A percentile compares a stretch with the other conserved stretches of the same genome.
phyloP scores from a whole-genome alignment of 2,797 vertebrate species.

The Psittacula derbiana region DNA sequence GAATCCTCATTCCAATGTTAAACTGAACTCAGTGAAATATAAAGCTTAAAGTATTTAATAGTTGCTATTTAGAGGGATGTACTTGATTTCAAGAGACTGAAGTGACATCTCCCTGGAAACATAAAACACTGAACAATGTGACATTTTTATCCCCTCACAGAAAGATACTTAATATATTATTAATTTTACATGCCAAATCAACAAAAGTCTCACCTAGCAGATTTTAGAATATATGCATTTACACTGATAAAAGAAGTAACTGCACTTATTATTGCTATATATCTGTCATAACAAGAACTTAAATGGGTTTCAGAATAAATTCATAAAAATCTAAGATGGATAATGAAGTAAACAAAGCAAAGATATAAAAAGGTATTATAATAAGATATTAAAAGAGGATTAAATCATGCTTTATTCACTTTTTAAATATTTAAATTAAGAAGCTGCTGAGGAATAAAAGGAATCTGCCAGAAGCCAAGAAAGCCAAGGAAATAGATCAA shows the following conservation, averaged over 20 bases:
- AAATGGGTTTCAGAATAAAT: neutral
- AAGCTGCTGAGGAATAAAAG: neutral
- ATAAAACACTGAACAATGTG: conserved; percentile 3
- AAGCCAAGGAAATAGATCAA: neutral
- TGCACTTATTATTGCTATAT: neutral
- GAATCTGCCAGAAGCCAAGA: neutral
- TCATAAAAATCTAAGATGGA: neutral
- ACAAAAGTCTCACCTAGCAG: neutral
- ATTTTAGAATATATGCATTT: neutral
- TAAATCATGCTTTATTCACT: neutral
- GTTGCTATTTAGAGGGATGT: conserved; percentile 28
- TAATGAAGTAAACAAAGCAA: neutral
- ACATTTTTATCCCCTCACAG: neutral
- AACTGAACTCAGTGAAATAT: neutral
- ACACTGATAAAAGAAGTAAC: neutral
- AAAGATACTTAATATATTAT: conserved; percentile 15
- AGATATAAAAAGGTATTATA: neutral
- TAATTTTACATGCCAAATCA: conserved; percentile 11
- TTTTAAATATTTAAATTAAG: neutral
- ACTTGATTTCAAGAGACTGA: conserved; percentile 40
- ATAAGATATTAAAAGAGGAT: neutral
- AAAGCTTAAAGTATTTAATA: conserved; percentile 27
- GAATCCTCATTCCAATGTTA: neutral
- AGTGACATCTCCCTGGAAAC: conserved; percentile 60
- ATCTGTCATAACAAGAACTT: neutral